A percentile compares a stretch with the other conserved stretches of the same genome.
These are phyloP conservation scores for Pimephales promelas DNA, from an alignment of 2,113 vertebrate species.

Conservation along the genomic window DNA sequence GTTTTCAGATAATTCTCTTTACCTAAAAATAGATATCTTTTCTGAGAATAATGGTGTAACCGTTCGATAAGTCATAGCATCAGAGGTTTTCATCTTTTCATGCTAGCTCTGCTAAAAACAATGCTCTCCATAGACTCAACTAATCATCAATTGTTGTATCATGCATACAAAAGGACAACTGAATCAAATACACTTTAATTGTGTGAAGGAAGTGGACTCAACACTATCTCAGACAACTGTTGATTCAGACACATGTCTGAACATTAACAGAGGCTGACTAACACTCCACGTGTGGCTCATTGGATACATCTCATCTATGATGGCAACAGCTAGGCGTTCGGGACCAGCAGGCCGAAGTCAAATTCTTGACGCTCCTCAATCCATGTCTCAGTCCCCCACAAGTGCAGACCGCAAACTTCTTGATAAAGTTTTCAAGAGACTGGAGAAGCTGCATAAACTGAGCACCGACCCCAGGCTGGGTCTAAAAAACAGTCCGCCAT, in stretches of 20 bases:
- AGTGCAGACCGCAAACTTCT: constrained; percentile 62
- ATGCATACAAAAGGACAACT: not conserved
- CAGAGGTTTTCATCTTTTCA: not conserved
- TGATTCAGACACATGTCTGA: constrained; percentile 14
- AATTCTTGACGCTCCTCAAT: constrained; percentile 12
- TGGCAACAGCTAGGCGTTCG: constrained; percentile 62
- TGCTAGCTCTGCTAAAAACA: not conserved
- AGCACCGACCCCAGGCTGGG: constrained; percentile 66
- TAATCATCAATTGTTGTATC: not conserved
- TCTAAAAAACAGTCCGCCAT: constrained; percentile 79
- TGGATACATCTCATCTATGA: constrained; percentile 38
- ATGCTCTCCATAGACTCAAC: not conserved
- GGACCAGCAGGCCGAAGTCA: constrained; percentile 42
- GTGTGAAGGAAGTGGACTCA: constrained; percentile 20
- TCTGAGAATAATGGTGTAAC: not conserved
- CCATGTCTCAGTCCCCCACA: constrained; percentile 36
- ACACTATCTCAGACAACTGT: not conserved
- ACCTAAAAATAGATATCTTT: not conserved
- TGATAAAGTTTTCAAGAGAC: constrained; percentile 69
- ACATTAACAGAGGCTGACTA: not conserved
- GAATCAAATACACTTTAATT: not conserved
- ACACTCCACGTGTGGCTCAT: constrained; percentile 28
- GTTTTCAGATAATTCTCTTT: constrained; percentile 4
- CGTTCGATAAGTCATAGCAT: not conserved
- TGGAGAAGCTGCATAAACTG: constrained; percentile 71